Base-by-base conservation (phyloP, 2,113 vertebrate species). In the Campylomormyrus tamandua region DNA sequence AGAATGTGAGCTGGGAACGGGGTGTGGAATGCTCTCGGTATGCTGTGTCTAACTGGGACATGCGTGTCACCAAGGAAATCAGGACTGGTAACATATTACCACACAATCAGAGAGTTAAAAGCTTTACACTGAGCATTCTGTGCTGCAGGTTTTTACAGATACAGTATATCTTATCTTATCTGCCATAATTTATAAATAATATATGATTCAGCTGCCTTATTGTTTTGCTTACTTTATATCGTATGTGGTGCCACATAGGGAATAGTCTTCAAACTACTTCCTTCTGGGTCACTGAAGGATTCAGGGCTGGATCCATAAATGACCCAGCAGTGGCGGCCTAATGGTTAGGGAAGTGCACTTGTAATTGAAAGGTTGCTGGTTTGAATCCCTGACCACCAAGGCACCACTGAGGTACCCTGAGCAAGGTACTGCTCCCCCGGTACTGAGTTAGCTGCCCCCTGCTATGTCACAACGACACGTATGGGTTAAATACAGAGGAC, bases 1-100 rank as follows among this genome's bases (percentile, higher is more conserved):
- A 48, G 83, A n/a, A 31, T 90, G 66, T 31, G 91, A 92, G 89
- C 90, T 53, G 91, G 92, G 2, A 87, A 39, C 87, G 7, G 84
- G 6, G 66, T 39, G 88, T 91, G 90, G 89, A 87, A 93, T 91
- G 92, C 90, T 89, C 80, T 89, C 48, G 19, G 70, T 74, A 86
- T 10, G 27, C 74, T 92, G 52, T 92, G 92, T 94, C 94, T 87
- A 91, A 90, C 88, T 93, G 91, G 91, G 91, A 93, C 95, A 92
- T 94, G 95, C 93, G 94, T 95, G 95, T 90, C 90, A 52, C 45
- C 53, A 62, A 42, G 89, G 88, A 74, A 89, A 95, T 93, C 94
- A 91, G 93, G 95, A 94, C 90, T 88, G 94, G 95, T 95, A 93
- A 92, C 95, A 95, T 96, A 91, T 48, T 90, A 89, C 89, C 62